Evolutionary conservation across 2,888 invertebrate genomes (phyloP).

Genomic region (Endotricha flammealis): DNA sequence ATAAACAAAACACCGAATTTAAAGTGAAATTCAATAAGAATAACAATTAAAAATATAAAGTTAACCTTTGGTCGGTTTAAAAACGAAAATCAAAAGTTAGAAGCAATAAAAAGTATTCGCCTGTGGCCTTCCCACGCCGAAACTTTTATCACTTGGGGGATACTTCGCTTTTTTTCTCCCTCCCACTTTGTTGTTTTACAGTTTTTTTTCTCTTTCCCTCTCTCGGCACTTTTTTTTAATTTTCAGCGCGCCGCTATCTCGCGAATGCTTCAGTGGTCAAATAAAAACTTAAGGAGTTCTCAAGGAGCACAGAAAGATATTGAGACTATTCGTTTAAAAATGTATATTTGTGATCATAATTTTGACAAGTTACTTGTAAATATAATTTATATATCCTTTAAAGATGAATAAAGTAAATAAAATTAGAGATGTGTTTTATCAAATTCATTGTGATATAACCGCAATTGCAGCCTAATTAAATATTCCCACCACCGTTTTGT

Average conservation of each 20-base stretch:
- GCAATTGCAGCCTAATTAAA: no score
- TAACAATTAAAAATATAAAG: neutral
- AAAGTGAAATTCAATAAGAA: no score
- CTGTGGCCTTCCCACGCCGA: conserved; percentile 26
- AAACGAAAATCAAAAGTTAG: conserved; percentile 30
- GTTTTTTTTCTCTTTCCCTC: conserved; percentile 39
- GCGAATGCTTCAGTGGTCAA: conserved; percentile 78
- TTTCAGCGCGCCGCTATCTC: conserved; percentile 74
- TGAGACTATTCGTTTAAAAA: conserved; percentile 19
- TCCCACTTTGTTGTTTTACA: conserved; percentile 14
- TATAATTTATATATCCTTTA: no score
- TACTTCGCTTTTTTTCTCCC: conserved; percentile 43
- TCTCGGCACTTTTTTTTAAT: conserved; percentile 56
- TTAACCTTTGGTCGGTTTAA: conserved; percentile 23
- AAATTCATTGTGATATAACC: no score
- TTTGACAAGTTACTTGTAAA: no score
- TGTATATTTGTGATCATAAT: no score
- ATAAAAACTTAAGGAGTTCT: conserved; percentile 76
- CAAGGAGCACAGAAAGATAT: conserved; percentile 37
- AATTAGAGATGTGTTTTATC: no score
- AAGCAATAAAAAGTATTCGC: conserved; percentile 36
- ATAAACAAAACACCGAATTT: no score
- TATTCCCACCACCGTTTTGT: no score
- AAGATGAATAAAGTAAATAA: no score
- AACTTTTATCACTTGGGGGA: conserved; percentile 39